These are phyloP conservation scores for Podocnemis expansa DNA, from an alignment of 2,113 vertebrate genomes.

Conservation along the genomic window DNA sequence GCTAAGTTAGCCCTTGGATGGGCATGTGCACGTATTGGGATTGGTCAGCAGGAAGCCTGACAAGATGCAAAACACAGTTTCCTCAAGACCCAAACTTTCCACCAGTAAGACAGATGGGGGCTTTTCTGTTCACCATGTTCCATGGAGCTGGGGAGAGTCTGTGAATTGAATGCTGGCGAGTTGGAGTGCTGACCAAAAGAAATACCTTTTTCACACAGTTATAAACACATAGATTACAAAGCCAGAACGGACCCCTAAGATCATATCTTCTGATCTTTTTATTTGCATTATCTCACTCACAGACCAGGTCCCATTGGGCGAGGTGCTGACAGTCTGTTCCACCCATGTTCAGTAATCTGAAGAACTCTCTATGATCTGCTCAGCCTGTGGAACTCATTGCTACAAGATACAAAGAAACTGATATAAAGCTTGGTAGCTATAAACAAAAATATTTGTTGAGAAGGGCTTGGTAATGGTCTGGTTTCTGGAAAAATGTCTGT, in stretches of 20 bases:
- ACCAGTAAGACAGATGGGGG: neutral
- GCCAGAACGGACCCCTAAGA: neutral
- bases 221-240: neutral
- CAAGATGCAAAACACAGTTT: constrained; percentile 36
- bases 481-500: too few species aligned
- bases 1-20: neutral
- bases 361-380: neutral
- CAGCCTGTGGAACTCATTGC: neutral
- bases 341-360: neutral
- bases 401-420: neutral
- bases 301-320: neutral
- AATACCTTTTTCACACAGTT: constrained; percentile 23
- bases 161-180: neutral
- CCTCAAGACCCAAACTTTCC: constrained; percentile 25
- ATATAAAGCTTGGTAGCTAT: too few species aligned
- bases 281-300: neutral
- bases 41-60: neutral
- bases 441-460: too few species aligned
- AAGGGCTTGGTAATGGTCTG: too few species aligned
- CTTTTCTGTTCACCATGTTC: constrained; percentile 26
- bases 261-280: neutral
- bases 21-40: neutral
- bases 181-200: neutral
- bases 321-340: neutral
- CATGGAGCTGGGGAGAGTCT: neutral